phyloP scores from a whole-genome alignment of 2,888 invertebrate genomes.

The Mycogona germanica region DNA sequence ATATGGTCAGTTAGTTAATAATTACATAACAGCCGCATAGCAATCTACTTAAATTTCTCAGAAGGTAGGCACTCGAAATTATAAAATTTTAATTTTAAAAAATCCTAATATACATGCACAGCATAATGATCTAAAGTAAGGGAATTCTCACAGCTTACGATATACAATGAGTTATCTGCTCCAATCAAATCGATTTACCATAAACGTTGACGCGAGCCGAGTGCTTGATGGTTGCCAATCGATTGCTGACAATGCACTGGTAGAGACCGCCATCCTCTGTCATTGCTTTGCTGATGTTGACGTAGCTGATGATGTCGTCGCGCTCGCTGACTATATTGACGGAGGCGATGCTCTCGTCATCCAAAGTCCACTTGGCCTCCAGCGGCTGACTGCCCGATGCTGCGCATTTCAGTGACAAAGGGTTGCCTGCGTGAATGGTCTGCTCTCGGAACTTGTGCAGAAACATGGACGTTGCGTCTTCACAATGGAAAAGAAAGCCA shows the following conservation, averaged over 20 bases:
- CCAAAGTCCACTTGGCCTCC: slow-evolving; percentile 79
- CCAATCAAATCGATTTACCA: no score
- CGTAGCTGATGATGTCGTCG: slow-evolving; percentile 71
- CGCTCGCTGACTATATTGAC: slow-evolving; percentile 56
- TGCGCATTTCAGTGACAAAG: slow-evolving; percentile 81
- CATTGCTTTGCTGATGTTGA: slow-evolving; percentile 74
- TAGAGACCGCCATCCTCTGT: slow-evolving; percentile 86
- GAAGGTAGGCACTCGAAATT: no score
- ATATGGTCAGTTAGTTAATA: no score
- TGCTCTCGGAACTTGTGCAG: slow-evolving; percentile 86
- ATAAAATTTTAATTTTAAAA: no score
- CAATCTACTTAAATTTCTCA: no score
- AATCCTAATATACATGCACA: no score
- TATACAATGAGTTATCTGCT: no score
- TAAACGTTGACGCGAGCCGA: slow-evolving; percentile 79
- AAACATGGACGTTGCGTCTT: slow-evolving; percentile 77
- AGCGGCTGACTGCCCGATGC: slow-evolving; percentile 92
- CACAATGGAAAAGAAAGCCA: slow-evolving; percentile 7
- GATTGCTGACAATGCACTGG: slow-evolving; percentile 69
- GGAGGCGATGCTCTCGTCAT: slow-evolving; percentile 53
- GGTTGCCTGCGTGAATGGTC: slow-evolving; percentile 80
- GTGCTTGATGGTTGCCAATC: slow-evolving; percentile 65
- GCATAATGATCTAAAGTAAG: no score
- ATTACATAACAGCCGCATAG: no score
- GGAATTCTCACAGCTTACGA: no score